Conservation (phyloP, 2,888 invertebrate genomes). For the Hetaerina titia region DNA sequence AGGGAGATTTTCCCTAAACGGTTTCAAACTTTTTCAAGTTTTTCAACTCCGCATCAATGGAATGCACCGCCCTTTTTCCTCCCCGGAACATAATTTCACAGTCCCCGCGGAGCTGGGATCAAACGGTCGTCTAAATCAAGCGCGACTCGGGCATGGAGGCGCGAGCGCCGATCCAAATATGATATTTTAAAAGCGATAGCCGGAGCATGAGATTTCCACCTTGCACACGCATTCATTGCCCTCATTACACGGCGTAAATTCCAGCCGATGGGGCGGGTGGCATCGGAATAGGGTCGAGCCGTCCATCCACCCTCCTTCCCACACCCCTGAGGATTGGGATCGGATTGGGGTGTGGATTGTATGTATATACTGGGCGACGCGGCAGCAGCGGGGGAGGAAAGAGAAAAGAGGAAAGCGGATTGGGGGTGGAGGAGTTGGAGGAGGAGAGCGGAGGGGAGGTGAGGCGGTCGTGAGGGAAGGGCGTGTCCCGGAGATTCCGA, state of each 20-base stretch:
- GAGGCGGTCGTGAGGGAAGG: background rate
- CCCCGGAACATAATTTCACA: background rate
- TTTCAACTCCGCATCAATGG: background rate
- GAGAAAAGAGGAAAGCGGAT: background rate
- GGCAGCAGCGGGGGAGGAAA: background rate
- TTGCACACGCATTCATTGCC: background rate
- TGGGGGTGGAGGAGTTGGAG: too few relatives aligned
- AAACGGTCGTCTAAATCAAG: background rate
- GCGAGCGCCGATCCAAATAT: background rate
- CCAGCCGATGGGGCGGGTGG: background rate
- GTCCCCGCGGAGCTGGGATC: background rate
- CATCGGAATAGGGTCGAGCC: background rate
- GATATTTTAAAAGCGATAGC: background rate
- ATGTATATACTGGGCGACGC: background rate
- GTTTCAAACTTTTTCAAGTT: background rate
- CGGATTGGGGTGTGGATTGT: background rate
- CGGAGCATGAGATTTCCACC: background rate
- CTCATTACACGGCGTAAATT: background rate
- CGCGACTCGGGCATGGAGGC: background rate
- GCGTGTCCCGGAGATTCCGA: conserved; percentile 23
- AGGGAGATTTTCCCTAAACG: background rate
- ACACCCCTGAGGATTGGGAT: background rate
- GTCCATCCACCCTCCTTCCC: background rate
- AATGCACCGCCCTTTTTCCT: background rate
- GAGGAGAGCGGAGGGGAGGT: too few relatives aligned